These are phyloP conservation scores for Nymphalis polychloros DNA, from an alignment of 2,888 invertebrate species.

Conservation along the genomic window DNA sequence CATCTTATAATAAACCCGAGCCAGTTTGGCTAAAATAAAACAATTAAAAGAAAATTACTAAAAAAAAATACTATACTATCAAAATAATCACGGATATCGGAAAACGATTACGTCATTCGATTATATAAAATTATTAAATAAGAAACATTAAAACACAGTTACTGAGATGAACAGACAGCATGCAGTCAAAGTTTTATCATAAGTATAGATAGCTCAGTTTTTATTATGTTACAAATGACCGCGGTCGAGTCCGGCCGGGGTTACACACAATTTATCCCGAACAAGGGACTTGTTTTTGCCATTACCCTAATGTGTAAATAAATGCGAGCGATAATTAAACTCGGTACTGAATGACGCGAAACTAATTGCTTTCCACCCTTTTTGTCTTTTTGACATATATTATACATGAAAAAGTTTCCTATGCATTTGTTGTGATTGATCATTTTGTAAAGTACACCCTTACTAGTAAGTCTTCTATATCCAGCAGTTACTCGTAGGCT, in stretches of 20 bases:
- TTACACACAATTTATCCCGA: slow-evolving; percentile 68
- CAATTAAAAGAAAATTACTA: too few species aligned
- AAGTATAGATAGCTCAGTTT: slow-evolving; percentile 1
- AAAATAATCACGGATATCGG: too few species aligned
- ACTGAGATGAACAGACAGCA: neutral
- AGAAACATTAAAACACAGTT: neutral
- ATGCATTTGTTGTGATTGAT: neutral
- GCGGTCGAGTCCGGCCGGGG: slow-evolving; percentile 38
- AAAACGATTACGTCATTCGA: too few species aligned
- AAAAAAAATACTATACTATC: too few species aligned
- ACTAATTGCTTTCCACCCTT: slow-evolving; percentile 57
- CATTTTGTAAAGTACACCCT: too few species aligned
- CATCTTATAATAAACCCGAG: too few species aligned
- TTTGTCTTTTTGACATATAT: slow-evolving; percentile 10
- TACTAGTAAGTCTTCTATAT: too few species aligned
- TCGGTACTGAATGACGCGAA: slow-evolving; percentile 59
- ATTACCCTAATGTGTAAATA: slow-evolving; percentile 77
- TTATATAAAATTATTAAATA: neutral
- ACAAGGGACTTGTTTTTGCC: slow-evolving; percentile 72
- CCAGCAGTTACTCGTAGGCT: too few species aligned
- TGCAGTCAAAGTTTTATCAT: neutral
- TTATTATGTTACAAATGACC: slow-evolving; percentile 39
- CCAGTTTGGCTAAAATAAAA: too few species aligned
- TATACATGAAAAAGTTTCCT: neutral
- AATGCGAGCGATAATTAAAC: slow-evolving; percentile 77